Base-by-base conservation (phyloP, 2,113 vertebrate species). In the Verasper variegatus region DNA sequence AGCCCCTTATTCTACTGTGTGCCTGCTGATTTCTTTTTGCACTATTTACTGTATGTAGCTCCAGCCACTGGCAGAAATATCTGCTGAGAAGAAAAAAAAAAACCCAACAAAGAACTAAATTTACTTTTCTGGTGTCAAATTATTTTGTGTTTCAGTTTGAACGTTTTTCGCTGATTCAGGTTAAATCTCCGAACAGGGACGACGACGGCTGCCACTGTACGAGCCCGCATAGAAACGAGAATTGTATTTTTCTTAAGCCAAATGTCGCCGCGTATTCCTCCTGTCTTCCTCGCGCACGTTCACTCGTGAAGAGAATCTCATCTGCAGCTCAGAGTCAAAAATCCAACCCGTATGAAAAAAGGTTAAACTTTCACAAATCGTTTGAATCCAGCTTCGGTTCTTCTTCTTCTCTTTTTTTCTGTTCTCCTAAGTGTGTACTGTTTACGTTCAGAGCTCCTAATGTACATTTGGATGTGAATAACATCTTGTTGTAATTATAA, bases 381-480 rank as follows among this genome's bases (percentile, higher is more conserved):
- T 72, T 54, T 67, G 52, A 56, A 57, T 81, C 37, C 17, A 26
- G 26, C 66, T 69, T 71, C 31, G 4, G 21, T 70, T 24, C 15
- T 26, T 1, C 9, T 66, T 31, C 68, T 61, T 26, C 9, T 37
- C 35, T 55, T 24, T 31, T 31, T 31, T 31, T 31, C 31, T 31
- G 37, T 54, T 82, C 87, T 80, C 79, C 90, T 73, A 76, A 87
- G 90, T 91, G 93, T 95, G 89, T 68, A 61, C 90, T 95, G 95
- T 96, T 96, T 95, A 96, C 92, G 78, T 89, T 89, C 72, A 80
- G 63, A 85, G 74, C 52, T 73, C 72, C 59, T 55, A 83, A 74
- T 92, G 89, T 91, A 91, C 76, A 87, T 90, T 86, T 90, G 82
- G 84, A 77, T 92, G 92, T 89, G 81, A 76, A 88, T 83, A 88